These are phyloP conservation scores for Zaprionus vittiger DNA, from an alignment of 1,140 invertebrate genomes.

Conservation along the genomic window DNA sequence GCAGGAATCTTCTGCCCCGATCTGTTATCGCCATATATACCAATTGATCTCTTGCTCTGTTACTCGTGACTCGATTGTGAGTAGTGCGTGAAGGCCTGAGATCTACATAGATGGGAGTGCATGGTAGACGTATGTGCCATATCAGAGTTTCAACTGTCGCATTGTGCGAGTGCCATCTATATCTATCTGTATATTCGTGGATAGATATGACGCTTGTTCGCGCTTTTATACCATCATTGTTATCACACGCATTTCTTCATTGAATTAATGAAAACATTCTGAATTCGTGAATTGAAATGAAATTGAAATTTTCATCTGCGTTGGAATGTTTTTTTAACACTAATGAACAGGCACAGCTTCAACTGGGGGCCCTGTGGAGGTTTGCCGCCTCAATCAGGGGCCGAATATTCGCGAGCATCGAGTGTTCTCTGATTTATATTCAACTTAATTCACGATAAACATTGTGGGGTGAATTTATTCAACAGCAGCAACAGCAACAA, in stretches of 20 bases:
- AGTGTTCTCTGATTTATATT: slow-evolving; percentile 56
- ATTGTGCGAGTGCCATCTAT: background rate
- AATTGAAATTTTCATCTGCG: slow-evolving; percentile 45
- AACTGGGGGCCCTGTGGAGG: slow-evolving; percentile 5
- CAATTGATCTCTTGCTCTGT: slow-evolving; percentile 69
- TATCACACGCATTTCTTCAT: slow-evolving; percentile 26
- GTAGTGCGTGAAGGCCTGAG: background rate
- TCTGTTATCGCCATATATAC: slow-evolving; percentile 56
- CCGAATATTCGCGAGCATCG: slow-evolving; percentile 45
- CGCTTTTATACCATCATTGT: slow-evolving; percentile 22
- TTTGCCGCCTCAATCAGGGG: slow-evolving; percentile 28
- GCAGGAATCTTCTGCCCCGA: slow-evolving; percentile 7
- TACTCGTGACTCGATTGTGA: slow-evolving; percentile 30
- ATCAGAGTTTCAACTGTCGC: slow-evolving; percentile 9
- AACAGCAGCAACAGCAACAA: slow-evolving; percentile 15
- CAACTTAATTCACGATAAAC: slow-evolving; percentile 46
- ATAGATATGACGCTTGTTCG: slow-evolving; percentile 7
- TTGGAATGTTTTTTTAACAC: slow-evolving; percentile 24
- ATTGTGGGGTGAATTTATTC: slow-evolving; percentile 52
- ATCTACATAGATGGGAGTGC: background rate
- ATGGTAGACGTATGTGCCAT: slow-evolving; percentile 3
- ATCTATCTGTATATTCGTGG: background rate
- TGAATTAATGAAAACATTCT: slow-evolving; percentile 38
- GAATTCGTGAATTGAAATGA: slow-evolving; percentile 8
- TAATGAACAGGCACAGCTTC: background rate